phyloP scores from a whole-genome alignment of 2,113 vertebrate genomes.

The Boulengeromyrus knoepffleri region DNA sequence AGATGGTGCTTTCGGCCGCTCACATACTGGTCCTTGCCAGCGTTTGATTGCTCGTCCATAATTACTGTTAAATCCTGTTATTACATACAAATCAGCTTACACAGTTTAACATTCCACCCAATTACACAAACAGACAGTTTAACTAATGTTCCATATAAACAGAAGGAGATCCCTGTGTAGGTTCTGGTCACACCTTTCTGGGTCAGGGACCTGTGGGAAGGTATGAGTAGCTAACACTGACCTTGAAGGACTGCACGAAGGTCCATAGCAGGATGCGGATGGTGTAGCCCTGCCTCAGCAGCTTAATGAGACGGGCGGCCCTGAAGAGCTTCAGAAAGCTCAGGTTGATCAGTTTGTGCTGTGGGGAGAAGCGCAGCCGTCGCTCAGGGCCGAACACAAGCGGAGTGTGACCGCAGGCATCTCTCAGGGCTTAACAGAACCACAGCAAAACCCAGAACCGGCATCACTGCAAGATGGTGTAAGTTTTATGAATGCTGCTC shows the following conservation, averaged over 20 bases:
- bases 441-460: not conserved
- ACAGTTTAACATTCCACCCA: not conserved
- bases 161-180: not conserved
- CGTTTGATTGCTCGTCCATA: not conserved
- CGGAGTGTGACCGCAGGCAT: too few species aligned
- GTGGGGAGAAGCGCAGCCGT: conserved; percentile 33
- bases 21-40: not conserved
- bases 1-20: not conserved
- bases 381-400: not conserved
- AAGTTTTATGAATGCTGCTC: not conserved
- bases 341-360: conserved; percentile 91
- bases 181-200: not conserved
- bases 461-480: not conserved
- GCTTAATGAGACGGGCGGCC: conserved; percentile 87
- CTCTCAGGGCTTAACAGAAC: not conserved
- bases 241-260: conserved; percentile 97
- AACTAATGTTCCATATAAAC: not conserved
- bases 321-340: conserved; percentile 91
- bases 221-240: conserved; percentile 26
- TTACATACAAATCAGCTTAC: not conserved
- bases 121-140: not conserved
- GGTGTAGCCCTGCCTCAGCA: conserved; percentile 92
- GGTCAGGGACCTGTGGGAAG: not conserved
- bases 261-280: conserved; percentile 97
- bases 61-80: not conserved